These are phyloP conservation scores for Microplitis deprimator DNA, from an alignment of 2,888 invertebrate species.

Conservation along the genomic window DNA sequence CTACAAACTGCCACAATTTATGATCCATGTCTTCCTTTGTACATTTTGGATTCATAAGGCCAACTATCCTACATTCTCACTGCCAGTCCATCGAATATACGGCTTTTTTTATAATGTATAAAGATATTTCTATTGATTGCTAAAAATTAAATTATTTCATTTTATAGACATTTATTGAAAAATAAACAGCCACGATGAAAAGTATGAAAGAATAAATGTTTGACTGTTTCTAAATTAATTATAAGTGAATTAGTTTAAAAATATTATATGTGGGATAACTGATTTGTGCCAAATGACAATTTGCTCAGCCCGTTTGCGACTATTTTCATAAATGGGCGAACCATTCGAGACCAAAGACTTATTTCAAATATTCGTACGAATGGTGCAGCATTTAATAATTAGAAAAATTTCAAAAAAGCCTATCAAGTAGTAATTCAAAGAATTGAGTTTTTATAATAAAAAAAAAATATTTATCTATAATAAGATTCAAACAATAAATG, in stretches of 20 bases:
- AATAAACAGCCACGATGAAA: constrained; percentile 39
- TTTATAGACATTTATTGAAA: not conserved
- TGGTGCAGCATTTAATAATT: constrained; percentile 26
- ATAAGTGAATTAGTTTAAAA: constrained; percentile 31
- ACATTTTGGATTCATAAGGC: constrained; percentile 16
- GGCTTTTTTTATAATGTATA: not conserved
- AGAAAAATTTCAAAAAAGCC: not conserved
- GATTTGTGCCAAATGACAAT: constrained; percentile 67
- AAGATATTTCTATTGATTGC: constrained; percentile 2
- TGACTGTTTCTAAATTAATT: constrained; percentile 44
- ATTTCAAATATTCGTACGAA: constrained; percentile 53
- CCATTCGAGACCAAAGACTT: constrained; percentile 69
- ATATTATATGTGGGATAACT: constrained; percentile 13
- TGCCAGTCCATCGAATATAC: constrained; percentile 11
- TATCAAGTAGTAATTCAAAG: constrained; percentile 9
- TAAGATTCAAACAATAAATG: constrained; percentile 12
- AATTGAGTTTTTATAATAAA: constrained; percentile 12
- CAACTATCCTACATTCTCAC: constrained; percentile 28
- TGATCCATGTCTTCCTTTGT: constrained; percentile 37
- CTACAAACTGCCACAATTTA: constrained; percentile 33
- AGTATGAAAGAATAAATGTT: constrained; percentile 52
- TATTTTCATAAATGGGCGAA: constrained; percentile 59
- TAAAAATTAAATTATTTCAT: not conserved
- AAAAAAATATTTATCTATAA: constrained; percentile 3
- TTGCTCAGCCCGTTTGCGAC: constrained; percentile 65